Evolutionary conservation across 1,140 invertebrate species (phyloP), one percentile per base, ranked within the genome.

Genomic region (Tetramorium parvispinum): DNA sequence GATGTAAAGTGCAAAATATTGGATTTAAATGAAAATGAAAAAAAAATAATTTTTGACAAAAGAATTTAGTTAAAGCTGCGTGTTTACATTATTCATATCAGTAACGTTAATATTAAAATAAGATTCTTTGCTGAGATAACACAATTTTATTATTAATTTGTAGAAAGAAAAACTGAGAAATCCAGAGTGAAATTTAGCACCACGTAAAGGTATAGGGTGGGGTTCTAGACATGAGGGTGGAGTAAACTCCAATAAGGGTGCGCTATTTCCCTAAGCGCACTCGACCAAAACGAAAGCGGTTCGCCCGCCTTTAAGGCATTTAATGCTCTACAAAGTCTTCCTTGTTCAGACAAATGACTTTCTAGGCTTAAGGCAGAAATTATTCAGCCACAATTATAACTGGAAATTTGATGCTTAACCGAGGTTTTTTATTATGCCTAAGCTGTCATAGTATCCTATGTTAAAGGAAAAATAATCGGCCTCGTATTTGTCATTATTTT

Each of bases 211-310:
- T 65, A 57, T 66, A 43, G 59, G 73, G 61, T 85, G 82, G 68
- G 73, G 43, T 82, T 70, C 51, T 4, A 32, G 16, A 66, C 61
- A 37, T 46, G 57, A 85, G 88, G 89, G 85, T 87, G 89, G 88
- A 89, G 85, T 85, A 87, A 59, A 18, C 13, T 55, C 18, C n/a
- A 76, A 70, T 75, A 75, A 78, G 88, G 78, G 65, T 78, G 77
- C 77, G 53, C 37, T 89, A 79, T 70, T 81, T 87, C 40, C 70
- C 70, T 57, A 87, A 79, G 49, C 59, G 73, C 66, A 61, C 11
- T 24, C 49, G 32, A 85, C 85, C 85, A 85, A 59, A 66, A 87
- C 85, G 85, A 89, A 88, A 90, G 85, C 73, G 75, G 75, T 89
- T 57, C 10, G 43, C 21, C 57, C 71, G 40, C 75, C 57, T 82